These are phyloP conservation scores for Homarus americanus DNA, from an alignment of 1,140 invertebrate species.

Conservation along the genomic window DNA sequence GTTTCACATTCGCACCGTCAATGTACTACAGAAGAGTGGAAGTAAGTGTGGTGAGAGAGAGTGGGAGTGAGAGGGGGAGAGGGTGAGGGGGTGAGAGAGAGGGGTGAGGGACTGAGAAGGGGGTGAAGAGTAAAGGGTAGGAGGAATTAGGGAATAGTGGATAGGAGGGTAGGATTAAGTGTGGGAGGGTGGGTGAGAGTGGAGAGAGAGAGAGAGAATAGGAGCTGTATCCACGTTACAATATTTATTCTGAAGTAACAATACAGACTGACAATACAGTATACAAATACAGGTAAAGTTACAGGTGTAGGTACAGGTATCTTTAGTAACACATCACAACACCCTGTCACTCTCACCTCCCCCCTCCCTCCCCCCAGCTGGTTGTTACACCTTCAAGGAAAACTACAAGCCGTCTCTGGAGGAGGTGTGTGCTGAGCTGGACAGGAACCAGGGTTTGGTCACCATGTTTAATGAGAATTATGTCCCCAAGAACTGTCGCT, in stretches of 20 bases:
- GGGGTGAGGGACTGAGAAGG: not conserved
- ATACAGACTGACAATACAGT: no score
- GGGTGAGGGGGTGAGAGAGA: not conserved
- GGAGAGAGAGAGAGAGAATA: no score
- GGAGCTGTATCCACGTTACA: no score
- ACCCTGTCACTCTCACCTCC: no score
- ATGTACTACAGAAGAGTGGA: slow-evolving; percentile 93
- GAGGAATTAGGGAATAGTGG: not conserved
- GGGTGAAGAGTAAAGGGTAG: not conserved
- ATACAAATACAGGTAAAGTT: no score
- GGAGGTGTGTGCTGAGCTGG: slow-evolving; percentile 86
- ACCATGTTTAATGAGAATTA: slow-evolving; percentile 95
- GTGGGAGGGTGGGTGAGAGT: not conserved
- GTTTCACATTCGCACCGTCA: slow-evolving; percentile 90
- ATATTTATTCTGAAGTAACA: no score
- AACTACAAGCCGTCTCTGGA: slow-evolving; percentile 85
- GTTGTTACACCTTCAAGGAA: slow-evolving; percentile 85
- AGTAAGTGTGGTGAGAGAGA: slow-evolving; percentile 80
- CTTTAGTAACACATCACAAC: no score
- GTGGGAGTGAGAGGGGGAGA: not conserved
- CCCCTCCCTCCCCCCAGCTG: slow-evolving; percentile 81
- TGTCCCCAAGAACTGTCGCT: slow-evolving; percentile 93
- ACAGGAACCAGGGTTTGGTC: slow-evolving; percentile 87
- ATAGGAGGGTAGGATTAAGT: no score
- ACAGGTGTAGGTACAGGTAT: no score